Conservation (phyloP, 2,888 invertebrate genomes). For the Dicranocentrus wangi region DNA sequence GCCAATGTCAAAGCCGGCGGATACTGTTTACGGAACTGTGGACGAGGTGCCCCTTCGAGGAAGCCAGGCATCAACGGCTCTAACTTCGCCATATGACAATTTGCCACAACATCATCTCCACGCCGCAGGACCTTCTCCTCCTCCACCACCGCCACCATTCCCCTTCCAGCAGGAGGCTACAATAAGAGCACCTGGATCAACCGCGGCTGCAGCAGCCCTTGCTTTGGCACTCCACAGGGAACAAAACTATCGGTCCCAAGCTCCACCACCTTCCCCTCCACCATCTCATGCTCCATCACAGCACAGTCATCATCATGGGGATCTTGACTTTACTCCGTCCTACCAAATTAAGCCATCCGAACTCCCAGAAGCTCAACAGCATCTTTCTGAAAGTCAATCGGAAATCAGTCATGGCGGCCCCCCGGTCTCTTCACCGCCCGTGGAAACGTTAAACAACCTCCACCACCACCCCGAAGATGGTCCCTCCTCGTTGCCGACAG, state of each 20-base stretch:
- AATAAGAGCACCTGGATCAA: too few relatives aligned
- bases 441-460: background rate
- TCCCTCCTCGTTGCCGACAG: constrained; percentile 7
- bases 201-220: too few relatives aligned
- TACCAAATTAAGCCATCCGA: background rate
- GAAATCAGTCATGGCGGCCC: background rate
- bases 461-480: constrained; percentile 17
- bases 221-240: too few relatives aligned
- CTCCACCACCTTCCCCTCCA: constrained; percentile 18
- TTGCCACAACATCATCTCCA: constrained; percentile 13
- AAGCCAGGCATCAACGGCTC: too few relatives aligned
- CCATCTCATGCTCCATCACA: constrained; percentile 16
- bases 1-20: constrained; percentile 11
- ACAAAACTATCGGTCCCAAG: too few relatives aligned
- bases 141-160: background rate
- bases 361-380: too few relatives aligned
- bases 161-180: background rate
- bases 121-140: too few relatives aligned
- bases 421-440: background rate
- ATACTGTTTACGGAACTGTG: constrained; percentile 46
- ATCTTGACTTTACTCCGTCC: background rate
- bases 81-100: constrained; percentile 14
- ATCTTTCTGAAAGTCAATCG: background rate
- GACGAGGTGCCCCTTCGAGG: constrained; percentile 44
- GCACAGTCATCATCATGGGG: constrained; percentile 4